Percentiles rank a stretch among this genome's conserved stretches.
Conservation (phyloP, 1,140 invertebrate genomes). For the Anastrepha ludens region DNA sequence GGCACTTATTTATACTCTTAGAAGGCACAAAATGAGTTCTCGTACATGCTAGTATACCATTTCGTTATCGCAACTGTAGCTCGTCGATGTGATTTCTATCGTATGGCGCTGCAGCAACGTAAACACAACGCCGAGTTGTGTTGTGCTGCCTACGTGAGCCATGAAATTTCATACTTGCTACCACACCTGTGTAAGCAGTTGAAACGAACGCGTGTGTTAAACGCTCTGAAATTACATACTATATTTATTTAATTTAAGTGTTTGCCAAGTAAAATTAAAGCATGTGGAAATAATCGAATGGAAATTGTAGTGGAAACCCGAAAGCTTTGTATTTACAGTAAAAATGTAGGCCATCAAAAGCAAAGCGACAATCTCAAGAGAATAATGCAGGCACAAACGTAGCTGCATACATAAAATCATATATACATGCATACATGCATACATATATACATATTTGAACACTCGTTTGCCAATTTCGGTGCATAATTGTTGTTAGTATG, state of each 20-base stretch:
- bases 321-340: not conserved
- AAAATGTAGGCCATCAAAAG: not conserved
- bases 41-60: not conserved
- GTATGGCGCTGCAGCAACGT: not conserved
- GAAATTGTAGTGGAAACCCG: no score
- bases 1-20: no score
- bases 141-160: not conserved
- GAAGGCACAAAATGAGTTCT: not conserved
- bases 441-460: not conserved
- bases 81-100: not conserved
- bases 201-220: not conserved
- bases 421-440: no score
- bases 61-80: not conserved
- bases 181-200: not conserved
- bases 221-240: not conserved
- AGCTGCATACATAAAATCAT: no score
- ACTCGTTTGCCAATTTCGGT: conserved; percentile 20
- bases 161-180: not conserved
- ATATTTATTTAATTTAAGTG: no score
- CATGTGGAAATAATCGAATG: no score
- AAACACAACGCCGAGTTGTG: not conserved
- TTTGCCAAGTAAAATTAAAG: no score
- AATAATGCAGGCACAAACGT: not conserved
- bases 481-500: conserved; percentile 10
- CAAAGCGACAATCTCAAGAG: not conserved